Evolutionary conservation across 2,888 invertebrate species (phyloP).

Genomic region (Synanthedon formicaeformis): DNA sequence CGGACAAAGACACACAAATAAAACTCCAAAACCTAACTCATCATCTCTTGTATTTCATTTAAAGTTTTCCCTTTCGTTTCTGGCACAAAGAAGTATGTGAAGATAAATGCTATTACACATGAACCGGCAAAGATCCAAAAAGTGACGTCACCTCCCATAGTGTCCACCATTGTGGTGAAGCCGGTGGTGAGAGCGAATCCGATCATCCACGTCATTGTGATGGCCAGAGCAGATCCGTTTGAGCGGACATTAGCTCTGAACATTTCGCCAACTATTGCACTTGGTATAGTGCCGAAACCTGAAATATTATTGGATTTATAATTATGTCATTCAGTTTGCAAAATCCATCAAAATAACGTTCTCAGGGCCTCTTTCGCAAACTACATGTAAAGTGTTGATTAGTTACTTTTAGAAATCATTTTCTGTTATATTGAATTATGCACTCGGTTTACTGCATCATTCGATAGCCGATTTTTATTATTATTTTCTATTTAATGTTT

Average conservation of each 20-base stretch:
- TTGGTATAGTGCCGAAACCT: conserved; percentile 34
- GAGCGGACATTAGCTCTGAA: conserved; percentile 26
- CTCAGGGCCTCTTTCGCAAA: no score
- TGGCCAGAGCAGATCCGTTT: conserved; percentile 26
- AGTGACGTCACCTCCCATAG: conserved; percentile 24
- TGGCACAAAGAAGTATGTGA: conserved; percentile 25
- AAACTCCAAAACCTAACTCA: conserved; percentile 3
- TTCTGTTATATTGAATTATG: no score
- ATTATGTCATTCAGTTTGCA: no score
- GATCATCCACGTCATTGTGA: conserved; percentile 30
- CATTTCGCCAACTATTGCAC: conserved; percentile 28
- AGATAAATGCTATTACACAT: conserved; percentile 21
- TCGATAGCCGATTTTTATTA: no score
- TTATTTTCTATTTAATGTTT: no score
- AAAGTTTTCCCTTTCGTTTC: conserved; percentile 30
- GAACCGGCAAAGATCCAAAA: conserved; percentile 26
- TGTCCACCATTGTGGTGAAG: conserved; percentile 21
- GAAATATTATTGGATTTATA: conserved; percentile 1
- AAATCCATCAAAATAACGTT: not conserved
- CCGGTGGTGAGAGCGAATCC: conserved; percentile 26
- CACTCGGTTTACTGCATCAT: no score
- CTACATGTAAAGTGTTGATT: no score
- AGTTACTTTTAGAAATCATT: no score
- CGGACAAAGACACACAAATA: no score
- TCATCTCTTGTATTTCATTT: conserved; percentile 26